Percentiles rank a stretch among this genome's conserved stretches.
Evolutionary conservation across 2,888 invertebrate species (phyloP).

Genomic region (Zeuzera pyrina): DNA sequence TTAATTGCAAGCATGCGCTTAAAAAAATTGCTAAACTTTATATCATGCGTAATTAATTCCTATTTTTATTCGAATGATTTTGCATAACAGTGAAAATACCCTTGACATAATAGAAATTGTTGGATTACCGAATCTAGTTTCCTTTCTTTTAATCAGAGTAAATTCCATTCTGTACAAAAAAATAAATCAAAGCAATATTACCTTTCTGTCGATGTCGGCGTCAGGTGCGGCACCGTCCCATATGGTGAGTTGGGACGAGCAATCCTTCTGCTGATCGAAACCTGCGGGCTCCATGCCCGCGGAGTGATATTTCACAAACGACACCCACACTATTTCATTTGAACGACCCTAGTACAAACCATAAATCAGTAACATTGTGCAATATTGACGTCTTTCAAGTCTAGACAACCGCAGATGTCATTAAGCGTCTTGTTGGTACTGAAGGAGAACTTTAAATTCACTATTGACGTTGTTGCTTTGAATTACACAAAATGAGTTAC

Average conservation of each 20-base stretch:
- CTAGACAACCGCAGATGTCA: too few species aligned
- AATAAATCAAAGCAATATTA: constrained; percentile 17
- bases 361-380: neutral
- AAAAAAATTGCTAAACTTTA: too few species aligned
- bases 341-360: constrained; percentile 71
- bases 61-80: too few species aligned
- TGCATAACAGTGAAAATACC: too few species aligned
- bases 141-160: constrained; percentile 25
- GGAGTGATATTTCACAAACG: constrained; percentile 87
- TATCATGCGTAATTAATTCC: too few species aligned
- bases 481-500: too few species aligned
- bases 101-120: too few species aligned
- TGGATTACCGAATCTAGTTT: constrained; percentile 4
- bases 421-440: too few species aligned
- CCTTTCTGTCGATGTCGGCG: constrained; percentile 63
- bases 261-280: constrained; percentile 78
- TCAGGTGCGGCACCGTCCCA: constrained; percentile 81
- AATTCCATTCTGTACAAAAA: neutral
- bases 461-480: too few species aligned
- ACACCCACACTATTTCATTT: constrained; percentile 87
- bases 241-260: constrained; percentile 81
- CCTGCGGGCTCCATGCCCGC: constrained; percentile 77
- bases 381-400: too few species aligned
- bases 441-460: too few species aligned
- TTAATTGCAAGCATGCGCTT: too few species aligned